Evolutionary conservation across 2,797 vertebrate species (phyloP).

Genomic region (Epinephelus awoara): DNA sequence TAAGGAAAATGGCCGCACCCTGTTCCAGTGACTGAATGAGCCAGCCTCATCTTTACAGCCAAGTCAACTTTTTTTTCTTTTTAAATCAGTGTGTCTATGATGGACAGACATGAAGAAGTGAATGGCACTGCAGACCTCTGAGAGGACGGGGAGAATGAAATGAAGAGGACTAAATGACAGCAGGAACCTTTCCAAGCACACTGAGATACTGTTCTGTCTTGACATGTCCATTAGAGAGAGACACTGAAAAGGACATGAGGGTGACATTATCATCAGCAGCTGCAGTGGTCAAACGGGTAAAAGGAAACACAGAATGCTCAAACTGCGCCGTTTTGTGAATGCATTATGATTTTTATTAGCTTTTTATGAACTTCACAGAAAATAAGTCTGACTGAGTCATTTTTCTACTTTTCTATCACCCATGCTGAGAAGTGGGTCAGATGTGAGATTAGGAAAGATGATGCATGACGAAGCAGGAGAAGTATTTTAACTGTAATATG

Average conservation of each 20-base stretch:
- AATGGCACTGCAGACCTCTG: conserved; percentile 16
- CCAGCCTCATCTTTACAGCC: conserved; percentile 26
- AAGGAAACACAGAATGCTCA: neutral
- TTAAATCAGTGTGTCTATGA: conserved; percentile 4
- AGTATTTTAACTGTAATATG: conserved; percentile 62
- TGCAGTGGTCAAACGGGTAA: conserved; percentile 17
- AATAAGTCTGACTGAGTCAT: conserved; percentile 37
- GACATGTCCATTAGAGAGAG: conserved; percentile 54
- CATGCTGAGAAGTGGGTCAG: conserved; percentile 67
- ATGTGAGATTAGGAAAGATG: conserved; percentile 61
- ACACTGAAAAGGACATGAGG: conserved; percentile 24
- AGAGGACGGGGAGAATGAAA: conserved; percentile 23
- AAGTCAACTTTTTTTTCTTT: conserved; percentile 28
- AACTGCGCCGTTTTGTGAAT: conserved; percentile 4
- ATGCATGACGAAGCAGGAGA: conserved; percentile 53
- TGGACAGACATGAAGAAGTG: conserved; percentile 4
- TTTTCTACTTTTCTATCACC: conserved; percentile 33
- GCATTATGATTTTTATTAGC: conserved; percentile 9
- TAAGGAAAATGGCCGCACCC: conserved; percentile 51
- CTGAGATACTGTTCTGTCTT: conserved; percentile 12
- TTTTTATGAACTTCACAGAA: conserved; percentile 46
- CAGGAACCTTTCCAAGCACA: conserved; percentile 28
- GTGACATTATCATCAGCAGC: conserved; percentile 11
- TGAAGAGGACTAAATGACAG: conserved; percentile 45
- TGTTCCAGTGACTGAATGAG: conserved; percentile 30